Evolutionary conservation across 2,888 invertebrate genomes (phyloP), one percentile per base, ranked within the genome.

Genomic region (Eucera pruinosa): DNA sequence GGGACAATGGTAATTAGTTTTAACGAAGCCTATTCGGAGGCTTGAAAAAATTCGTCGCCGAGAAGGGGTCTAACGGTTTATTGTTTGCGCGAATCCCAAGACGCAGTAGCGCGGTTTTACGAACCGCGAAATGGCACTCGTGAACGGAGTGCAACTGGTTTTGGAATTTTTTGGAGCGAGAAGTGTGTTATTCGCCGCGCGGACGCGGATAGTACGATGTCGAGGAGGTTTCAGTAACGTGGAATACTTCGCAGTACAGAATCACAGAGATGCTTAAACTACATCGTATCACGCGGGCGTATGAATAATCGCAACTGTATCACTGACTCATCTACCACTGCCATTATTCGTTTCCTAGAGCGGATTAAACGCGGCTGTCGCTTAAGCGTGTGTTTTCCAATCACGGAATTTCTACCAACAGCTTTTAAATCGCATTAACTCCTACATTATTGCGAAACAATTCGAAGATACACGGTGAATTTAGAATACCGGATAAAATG

Each of bases 221-320:
- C n/a, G 3, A 27, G 15, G 2, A 11, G 20, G 15, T 50, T 18
- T 5, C 25, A 20, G 20, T 15, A n/a, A 52, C 13, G 18, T 25
- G 13, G 27, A 27, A n/a, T 33, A 41, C 47, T 15, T 23, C 54
- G 70, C 45, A 72, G 23, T 55, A 41, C n/a, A 11, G n/a, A 47
- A 55, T 55, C 45, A n/a, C 23, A n/a, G 23, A 45, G 18, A 45
- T 43, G 55, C 9, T 54, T 30, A 27, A 68, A 68, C 45, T 23
- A 15, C 36, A 50, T 36, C 62, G 61, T 62, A 67, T 48, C 62
- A 9, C 68, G 47, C 52, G 41, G 25, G 55, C 48, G 71, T 30
- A 48, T 70, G 69, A 78, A 78, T 77, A 70, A 78, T 45, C 48
- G 30, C 39, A 43, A 2, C 27, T 60, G 41, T 64, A 69, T 77